Base-by-base conservation (phyloP, 2,888 invertebrate genomes). In the Caenorhabditis sp. region DNA sequence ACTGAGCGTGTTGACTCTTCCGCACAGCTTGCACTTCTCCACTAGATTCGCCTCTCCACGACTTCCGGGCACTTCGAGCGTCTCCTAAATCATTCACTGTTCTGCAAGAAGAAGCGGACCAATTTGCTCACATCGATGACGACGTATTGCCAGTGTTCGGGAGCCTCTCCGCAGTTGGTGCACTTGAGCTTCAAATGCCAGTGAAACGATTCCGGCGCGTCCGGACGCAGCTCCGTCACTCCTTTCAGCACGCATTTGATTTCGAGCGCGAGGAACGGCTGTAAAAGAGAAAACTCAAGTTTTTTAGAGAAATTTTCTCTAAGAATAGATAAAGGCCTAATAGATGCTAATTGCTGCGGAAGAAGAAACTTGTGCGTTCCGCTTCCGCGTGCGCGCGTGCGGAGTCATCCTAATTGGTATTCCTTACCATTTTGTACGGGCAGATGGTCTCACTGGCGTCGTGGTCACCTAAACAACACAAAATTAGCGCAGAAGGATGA, bases 1-100 rank as follows among this genome's bases (percentile, higher is more conserved):
- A 91, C 91, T 90, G 59, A 95, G 92, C 68, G 93, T 93, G 87
- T 95, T 95, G 89, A 95, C 94, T 56, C 95, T 92, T 0, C 92
- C 91, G 89, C 97, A 97, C 80, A 95, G 91, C 90, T 95, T 95
- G 90, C 97, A 97, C 89, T 95, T 96, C 78, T 94, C 93, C 13
- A 93, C 92, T 83, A 95, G 92, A 89, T 95, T 94, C 13, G 94
- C 94, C 80, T 93, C 92, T 0, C 94, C 93, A 87, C 93, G 93
- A 26, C 94, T 93, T 24, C 94, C 93, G 88, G 93, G 93, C 50
- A 93, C 92, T 1, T 93, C 93, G 7, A 92, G 91, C 78, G 92
- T 93, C 71, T 95, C 94, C 90, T 91, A 78, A 35, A 88, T 50
- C n/a, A 15, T 55, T n/a, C 17, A 13, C n/a, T n/a, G n/a, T n/a